phyloP scores from a whole-genome alignment of 23 tunicate genomes.

The Trididemnum miniatum region DNA sequence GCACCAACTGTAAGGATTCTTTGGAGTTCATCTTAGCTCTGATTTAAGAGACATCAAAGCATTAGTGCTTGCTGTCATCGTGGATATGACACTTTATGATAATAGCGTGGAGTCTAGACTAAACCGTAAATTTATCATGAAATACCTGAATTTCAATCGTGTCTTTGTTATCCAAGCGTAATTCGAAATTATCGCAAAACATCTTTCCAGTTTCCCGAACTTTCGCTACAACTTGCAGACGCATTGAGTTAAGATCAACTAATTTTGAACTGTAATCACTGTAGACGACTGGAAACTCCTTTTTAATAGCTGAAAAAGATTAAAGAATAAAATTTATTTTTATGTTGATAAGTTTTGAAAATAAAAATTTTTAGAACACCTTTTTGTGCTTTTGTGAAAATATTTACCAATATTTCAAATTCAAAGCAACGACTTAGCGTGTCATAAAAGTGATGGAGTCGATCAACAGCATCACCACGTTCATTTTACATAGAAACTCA shows the following conservation, averaged over 20 bases:
- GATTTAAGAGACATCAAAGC: no score
- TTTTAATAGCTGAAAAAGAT: slow-evolving; percentile 47
- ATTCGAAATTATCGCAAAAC: slow-evolving; percentile 69
- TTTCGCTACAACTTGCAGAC: slow-evolving; percentile 60
- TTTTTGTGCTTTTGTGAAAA: background rate
- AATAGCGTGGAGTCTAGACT: no score
- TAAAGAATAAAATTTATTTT: no score
- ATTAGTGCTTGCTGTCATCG: no score
- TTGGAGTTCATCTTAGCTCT: no score
- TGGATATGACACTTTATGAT: no score
- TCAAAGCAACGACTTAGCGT: no score
- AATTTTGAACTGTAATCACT: slow-evolving; percentile 74
- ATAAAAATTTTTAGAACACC: background rate
- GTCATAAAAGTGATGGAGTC: background rate
- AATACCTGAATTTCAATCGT: slow-evolving; percentile 76
- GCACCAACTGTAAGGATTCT: no score
- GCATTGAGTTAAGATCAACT: slow-evolving; percentile 70
- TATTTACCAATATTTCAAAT: no score
- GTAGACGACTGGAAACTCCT: slow-evolving; percentile 59
- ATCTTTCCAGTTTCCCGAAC: slow-evolving; percentile 62
- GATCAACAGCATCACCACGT: no score
- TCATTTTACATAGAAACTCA: no score
- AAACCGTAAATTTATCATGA: no score
- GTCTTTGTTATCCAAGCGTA: slow-evolving; percentile 73
- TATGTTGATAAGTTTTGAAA: background rate